A percentile compares a stretch with the other conserved stretches of the same genome.
Conservation (phyloP, 2,888 invertebrate species). For the Ochropleura plecta region DNA sequence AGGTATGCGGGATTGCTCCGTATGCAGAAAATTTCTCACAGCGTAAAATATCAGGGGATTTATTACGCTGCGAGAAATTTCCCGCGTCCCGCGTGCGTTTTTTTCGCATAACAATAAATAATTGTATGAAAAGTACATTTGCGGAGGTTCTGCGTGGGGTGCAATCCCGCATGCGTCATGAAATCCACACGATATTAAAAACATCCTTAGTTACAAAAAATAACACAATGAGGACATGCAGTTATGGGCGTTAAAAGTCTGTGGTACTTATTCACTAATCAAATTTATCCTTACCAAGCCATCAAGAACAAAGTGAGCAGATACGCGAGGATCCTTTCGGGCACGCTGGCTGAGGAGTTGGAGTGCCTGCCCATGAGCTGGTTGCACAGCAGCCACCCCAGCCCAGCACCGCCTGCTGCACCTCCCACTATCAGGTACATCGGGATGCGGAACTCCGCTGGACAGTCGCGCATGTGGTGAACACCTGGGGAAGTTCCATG, state of each 20-base stretch:
- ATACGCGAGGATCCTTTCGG: constrained; percentile 92
- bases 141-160: no score
- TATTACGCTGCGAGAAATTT: no score
- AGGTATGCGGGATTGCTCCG: no score
- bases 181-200: no score
- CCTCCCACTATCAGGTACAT: constrained; percentile 97
- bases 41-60: no score
- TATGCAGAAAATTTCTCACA: no score
- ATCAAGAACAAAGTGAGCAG: constrained; percentile 93
- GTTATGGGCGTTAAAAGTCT: not conserved
- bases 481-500: constrained; percentile 90
- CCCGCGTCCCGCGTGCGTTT: no score
- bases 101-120: no score
- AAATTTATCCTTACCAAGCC: constrained; percentile 89
- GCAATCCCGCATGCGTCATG: no score
- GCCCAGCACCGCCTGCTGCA: constrained; percentile 93
- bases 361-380: constrained; percentile 92
- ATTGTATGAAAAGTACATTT: no score
- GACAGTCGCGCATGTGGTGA: constrained; percentile 95
- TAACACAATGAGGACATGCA: not conserved
- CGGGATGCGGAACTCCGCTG: constrained; percentile 94
- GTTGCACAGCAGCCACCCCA: constrained; percentile 92
- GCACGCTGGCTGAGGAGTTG: constrained; percentile 89
- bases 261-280: not conserved
- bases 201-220: no score